These are phyloP conservation scores for Tiliqua scincoides DNA, from an alignment of 2,113 vertebrate genomes.

Conservation along the genomic window DNA sequence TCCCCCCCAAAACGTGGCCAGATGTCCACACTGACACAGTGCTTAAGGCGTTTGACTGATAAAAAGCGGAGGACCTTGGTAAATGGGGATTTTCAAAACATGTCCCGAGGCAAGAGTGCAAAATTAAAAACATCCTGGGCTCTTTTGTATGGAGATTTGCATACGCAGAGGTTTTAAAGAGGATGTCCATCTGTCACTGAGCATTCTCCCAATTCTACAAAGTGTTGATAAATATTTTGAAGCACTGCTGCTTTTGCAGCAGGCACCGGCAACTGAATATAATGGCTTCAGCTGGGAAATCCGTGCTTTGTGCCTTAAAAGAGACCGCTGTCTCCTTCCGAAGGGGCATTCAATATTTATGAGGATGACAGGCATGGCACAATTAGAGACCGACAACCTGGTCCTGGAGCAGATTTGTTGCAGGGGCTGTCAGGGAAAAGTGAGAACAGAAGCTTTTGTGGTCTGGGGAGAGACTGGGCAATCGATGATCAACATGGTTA, in stretches of 20 bases:
- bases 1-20: conserved; percentile 80
- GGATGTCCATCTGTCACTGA: conserved; percentile 92
- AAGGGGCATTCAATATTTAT: conserved; percentile 67
- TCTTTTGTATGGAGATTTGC: conserved; percentile 93
- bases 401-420: conserved; percentile 49
- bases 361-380: conserved; percentile 52
- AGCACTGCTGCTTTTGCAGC: conserved; percentile 76
- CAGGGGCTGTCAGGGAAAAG: conserved; percentile 33
- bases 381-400: conserved; percentile 61
- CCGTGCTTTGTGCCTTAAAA: conserved; percentile 59
- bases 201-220: conserved; percentile 89
- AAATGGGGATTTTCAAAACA: conserved; percentile 92
- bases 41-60: conserved; percentile 97
- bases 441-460: conserved; percentile 44
- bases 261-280: conserved; percentile 55
- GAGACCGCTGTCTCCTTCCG: conserved; percentile 53
- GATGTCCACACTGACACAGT: conserved; percentile 95
- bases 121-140: conserved; percentile 95
- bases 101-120: conserved; percentile 91
- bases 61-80: conserved; percentile 89
- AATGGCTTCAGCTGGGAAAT: conserved; percentile 72
- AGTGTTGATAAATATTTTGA: conserved; percentile 89
- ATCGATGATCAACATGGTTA: neutral
- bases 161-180: conserved; percentile 86
- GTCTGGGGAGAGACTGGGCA: neutral